These are phyloP conservation scores for Chondrosia reniformis DNA, from an alignment of 37 sponge, comb jelly and placozoan species.

Conservation along the genomic window DNA sequence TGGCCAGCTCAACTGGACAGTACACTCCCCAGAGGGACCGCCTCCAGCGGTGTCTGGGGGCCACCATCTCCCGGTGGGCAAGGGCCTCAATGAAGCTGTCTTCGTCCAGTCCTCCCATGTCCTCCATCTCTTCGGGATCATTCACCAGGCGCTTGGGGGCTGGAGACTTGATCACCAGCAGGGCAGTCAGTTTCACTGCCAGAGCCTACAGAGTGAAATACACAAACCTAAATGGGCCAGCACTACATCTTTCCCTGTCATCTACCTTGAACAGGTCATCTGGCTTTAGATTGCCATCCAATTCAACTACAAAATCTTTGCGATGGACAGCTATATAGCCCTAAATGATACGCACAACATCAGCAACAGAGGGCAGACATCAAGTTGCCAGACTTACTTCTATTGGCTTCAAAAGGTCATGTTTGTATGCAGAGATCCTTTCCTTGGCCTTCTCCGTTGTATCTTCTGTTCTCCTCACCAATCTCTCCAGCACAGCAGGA, in stretches of 20 bases:
- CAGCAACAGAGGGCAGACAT: not conserved
- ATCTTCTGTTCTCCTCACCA: conserved; percentile 65
- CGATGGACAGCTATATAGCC: conserved; percentile 74
- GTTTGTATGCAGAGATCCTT: conserved; percentile 40
- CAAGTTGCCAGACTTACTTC: conserved; percentile 58
- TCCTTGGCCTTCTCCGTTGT: conserved; percentile 14
- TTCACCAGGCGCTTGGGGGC: conserved; percentile 44
- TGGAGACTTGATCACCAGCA: conserved; percentile 31
- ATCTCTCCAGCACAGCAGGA: conserved; percentile 22
- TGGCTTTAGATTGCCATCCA: conserved; percentile 79
- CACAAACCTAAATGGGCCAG: not conserved
- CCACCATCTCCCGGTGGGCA: conserved; percentile 35
- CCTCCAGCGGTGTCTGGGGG: conserved; percentile 80
- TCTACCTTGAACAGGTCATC: conserved; percentile 69
- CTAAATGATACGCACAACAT: conserved; percentile 18
- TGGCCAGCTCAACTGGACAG: conserved; percentile 84
- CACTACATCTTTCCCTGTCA: not conserved
- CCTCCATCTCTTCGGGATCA: conserved; percentile 56
- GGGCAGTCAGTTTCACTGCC: conserved; percentile 29
- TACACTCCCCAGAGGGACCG: conserved; percentile 83
- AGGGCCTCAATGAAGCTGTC: conserved; percentile 49
- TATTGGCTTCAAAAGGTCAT: conserved; percentile 19
- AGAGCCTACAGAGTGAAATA: conserved; percentile 41
- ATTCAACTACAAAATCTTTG: conserved; percentile 75
- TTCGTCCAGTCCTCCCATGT: conserved; percentile 36